Evolutionary conservation across 2,888 invertebrate species (phyloP).

Genomic region (Drosophila anomalata): DNA sequence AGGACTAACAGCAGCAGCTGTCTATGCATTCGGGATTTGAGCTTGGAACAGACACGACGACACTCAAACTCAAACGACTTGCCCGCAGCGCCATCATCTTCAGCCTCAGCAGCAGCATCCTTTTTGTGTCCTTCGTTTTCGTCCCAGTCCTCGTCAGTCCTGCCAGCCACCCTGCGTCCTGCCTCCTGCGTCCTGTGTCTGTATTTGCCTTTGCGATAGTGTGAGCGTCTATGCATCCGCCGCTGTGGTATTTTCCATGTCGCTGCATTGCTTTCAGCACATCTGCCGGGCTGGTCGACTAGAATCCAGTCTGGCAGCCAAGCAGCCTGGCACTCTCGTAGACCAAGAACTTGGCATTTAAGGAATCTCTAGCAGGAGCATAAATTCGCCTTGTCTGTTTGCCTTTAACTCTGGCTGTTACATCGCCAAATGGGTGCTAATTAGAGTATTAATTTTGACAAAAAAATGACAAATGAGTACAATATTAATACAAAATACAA

Average conservation of each 20-base stretch:
- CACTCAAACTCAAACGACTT: slow-evolving; percentile 48
- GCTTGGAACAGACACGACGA: slow-evolving; percentile 57
- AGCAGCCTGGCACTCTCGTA: background rate
- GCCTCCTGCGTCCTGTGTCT: slow-evolving; percentile 5
- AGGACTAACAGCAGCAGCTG: slow-evolving; percentile 54
- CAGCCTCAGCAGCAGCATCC: slow-evolving; percentile 24
- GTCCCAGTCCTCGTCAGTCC: slow-evolving; percentile 2
- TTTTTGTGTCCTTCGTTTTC: slow-evolving; percentile 6
- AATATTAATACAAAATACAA: too few species aligned
- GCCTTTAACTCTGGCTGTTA: slow-evolving; percentile 48
- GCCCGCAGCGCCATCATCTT: slow-evolving; percentile 44
- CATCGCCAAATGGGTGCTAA: slow-evolving; percentile 45
- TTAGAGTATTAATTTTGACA: slow-evolving; percentile 13
- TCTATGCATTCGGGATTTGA: slow-evolving; percentile 75
- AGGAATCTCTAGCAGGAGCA: slow-evolving; percentile 47
- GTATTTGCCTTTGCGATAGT: background rate
- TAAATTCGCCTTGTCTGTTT: slow-evolving; percentile 60
- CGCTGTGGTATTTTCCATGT: slow-evolving; percentile 73
- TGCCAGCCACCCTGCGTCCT: background rate
- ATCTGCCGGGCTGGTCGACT: slow-evolving; percentile 46
- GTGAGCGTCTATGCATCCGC: slow-evolving; percentile 47
- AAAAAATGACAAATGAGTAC: slow-evolving; percentile 54
- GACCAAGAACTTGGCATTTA: slow-evolving; percentile 52
- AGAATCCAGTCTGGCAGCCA: slow-evolving; percentile 38
- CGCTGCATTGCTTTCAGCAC: slow-evolving; percentile 72